Evolutionary conservation across 1,140 invertebrate species (phyloP).

Genomic region (Galendromus occidentalis): DNA sequence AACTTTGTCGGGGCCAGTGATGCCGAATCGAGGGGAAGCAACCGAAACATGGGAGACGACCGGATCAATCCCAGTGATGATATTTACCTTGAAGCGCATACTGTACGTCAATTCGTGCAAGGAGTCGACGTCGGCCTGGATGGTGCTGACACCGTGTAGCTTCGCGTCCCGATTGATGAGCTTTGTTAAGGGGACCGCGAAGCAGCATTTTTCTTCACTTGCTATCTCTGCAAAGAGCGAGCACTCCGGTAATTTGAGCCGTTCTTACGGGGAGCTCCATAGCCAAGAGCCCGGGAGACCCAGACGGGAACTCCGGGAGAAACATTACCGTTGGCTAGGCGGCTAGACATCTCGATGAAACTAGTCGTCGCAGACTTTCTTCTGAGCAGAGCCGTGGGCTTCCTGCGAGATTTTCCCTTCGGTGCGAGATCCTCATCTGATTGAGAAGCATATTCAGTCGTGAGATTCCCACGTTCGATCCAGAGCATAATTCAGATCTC

Average conservation of each 20-base stretch:
- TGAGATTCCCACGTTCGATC: too few relatives aligned
- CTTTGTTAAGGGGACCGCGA: not conserved
- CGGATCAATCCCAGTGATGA: too few relatives aligned
- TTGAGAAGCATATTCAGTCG: not conserved
- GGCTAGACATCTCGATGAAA: not conserved
- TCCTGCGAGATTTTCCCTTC: conserved; percentile 4
- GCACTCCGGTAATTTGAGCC: not conserved
- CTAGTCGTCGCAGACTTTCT: not conserved
- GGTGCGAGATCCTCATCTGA: not conserved
- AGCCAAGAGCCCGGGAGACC: too few relatives aligned
- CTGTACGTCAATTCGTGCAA: not conserved
- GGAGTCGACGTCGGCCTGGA: conserved; percentile 4
- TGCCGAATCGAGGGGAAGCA: too few relatives aligned
- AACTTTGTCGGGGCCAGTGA: too few relatives aligned
- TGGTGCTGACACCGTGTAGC: not conserved
- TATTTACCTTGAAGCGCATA: not conserved
- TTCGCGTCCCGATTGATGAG: not conserved
- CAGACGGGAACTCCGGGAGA: too few relatives aligned
- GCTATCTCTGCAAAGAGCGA: not conserved
- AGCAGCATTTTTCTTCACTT: not conserved
- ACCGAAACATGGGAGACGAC: too few relatives aligned
- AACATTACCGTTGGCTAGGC: not conserved
- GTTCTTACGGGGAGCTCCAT: too few relatives aligned
- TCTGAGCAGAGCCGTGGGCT: not conserved
- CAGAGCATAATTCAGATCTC: too few relatives aligned